These are phyloP conservation scores for Scyliorhinus canicula DNA, from an alignment of 2,797 vertebrate species.

Conservation along the genomic window DNA sequence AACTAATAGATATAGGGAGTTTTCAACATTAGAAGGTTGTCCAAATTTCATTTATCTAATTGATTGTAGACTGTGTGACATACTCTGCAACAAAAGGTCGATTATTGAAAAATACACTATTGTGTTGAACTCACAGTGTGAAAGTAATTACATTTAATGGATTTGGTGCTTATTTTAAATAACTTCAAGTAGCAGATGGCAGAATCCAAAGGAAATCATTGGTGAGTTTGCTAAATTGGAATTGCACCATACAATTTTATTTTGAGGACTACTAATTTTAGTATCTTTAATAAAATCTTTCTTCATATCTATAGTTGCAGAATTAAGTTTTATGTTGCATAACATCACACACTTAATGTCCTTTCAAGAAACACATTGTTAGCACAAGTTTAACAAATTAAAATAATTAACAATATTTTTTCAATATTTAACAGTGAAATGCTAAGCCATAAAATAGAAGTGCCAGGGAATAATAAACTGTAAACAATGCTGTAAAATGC, in stretches of 20 bases:
- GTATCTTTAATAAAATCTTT: background rate
- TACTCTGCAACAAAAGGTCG: too few species aligned
- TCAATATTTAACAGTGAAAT: background rate
- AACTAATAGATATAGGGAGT: background rate
- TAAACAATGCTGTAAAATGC: background rate
- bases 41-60: background rate
- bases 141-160: background rate
- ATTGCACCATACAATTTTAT: background rate
- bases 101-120: too few species aligned
- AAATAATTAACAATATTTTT: background rate
- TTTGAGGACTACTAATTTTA: background rate
- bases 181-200: background rate
- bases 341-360: background rate
- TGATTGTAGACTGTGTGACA: background rate
- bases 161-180: background rate
- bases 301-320: background rate
- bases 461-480: background rate
- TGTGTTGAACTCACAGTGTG: background rate
- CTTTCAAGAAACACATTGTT: background rate
- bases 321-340: background rate
- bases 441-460: background rate
- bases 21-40: background rate
- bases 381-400: background rate
- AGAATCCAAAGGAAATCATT: background rate
- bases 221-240: background rate